Evolutionary conservation across 2,797 vertebrate genomes (phyloP), one percentile per base, ranked within the genome.

Genomic region (Garrulus glandarius): DNA sequence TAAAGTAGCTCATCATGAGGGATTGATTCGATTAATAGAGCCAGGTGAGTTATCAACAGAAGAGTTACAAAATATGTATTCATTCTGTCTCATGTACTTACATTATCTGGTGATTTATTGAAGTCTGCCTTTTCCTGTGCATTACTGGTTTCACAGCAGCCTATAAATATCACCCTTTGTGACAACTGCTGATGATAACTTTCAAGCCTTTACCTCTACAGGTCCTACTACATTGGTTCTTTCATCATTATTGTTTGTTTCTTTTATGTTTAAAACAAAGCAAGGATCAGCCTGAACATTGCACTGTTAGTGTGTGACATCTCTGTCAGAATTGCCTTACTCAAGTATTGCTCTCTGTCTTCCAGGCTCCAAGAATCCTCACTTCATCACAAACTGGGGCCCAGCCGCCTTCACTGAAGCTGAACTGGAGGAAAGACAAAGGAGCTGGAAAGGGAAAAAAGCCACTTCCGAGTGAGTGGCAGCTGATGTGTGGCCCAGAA

Each of bases 1-100:
- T 97, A 99, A 99, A 97, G 99, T 99, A 96, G 98, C 98, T 39
- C 98, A 99, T 50, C 99, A 99, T 3, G 99, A 99, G 92, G 99
- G 99, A 24, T 96, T 99, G 92, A 98, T 99, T 65, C 98, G 99
- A 30, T 98, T 99, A 96, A 99, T 99, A 96, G 99, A 99, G 86
- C 99, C 99, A 98, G 99, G 99, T 99, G 97, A 55, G 71, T 46
- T 64, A 34, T 26, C 71, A 94, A 5, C 13, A 74, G 50, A 55
- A 23, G 37, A 72, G 32, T 70, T 49, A 41, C 19, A 52, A 74
- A 65, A 6, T 4, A 5, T 0, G 2, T 55, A 18, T 79, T 83
- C 5, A 8, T 71, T 88, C 34, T 85, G 47, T 50, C 67, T 76
- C 27, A 7, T 18, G 23, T 14, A 26, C 32, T n/a, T 55, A 12